Evolutionary conservation across 2,113 vertebrate genomes (phyloP), one percentile per base, ranked within the genome.

Genomic region (Suncus etruscus): DNA sequence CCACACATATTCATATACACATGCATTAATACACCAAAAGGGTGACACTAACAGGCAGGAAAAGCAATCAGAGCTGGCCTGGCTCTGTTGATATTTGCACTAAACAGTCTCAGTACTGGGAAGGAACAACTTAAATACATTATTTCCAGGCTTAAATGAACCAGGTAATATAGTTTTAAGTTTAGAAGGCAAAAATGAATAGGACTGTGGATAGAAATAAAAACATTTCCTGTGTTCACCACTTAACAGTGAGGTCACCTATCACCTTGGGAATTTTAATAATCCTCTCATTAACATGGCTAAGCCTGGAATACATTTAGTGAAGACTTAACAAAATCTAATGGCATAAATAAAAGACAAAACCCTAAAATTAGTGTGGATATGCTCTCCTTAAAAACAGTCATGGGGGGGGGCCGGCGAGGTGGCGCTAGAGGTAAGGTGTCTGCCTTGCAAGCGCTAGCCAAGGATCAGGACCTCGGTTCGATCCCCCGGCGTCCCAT

Each of bases 301-400:
- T 39, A 74, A 73, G 31, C 4, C 16, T 86, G 65, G 18, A 63
- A 81, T 15, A 82, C 11, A 24, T 29, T 20, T n/a, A 27, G 18
- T 47, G 22, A 86, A 39, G 25, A 76, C n/a, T 50, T 45, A 77
- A 14, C 18, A 82, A 88, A 78, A 89, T 76, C 31, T 73, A 81
- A 85, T 8, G 25, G 39, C 8, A 73, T 45, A 27, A 25, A 61
- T 31, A 86, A 11, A 86, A 85, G 89, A 61, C 47, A 1, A 18
- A 83, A 51, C 8, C 27, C 6, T 72, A 45, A 3, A 68, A 18
- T 24, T n/a, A n/a, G n/a, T 68, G 3, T 54, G 47, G 31, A 27
- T 69, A 16, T 32, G 31, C 51, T 61, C 29, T 78, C 74, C 39
- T 79, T 12, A 93, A 25, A 39, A 39, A 39, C 39, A 39, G 39